phyloP scores from a whole-genome alignment of 2,113 vertebrate species.

The Eulemur rufifrons region DNA sequence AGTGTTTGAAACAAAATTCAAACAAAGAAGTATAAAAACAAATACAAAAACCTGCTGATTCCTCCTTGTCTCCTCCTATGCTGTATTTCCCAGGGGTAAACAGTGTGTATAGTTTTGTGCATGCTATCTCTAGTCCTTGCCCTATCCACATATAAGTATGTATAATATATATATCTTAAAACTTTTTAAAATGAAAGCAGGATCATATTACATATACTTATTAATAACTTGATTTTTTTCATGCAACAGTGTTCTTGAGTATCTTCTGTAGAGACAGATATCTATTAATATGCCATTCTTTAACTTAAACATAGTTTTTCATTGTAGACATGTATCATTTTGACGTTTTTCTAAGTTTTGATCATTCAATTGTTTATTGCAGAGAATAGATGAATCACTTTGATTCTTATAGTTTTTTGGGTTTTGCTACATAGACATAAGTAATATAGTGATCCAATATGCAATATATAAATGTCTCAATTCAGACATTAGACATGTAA shows the following conservation, averaged over 20 bases:
- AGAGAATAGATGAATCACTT: neutral
- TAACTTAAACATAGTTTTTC: neutral
- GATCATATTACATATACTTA: neutral
- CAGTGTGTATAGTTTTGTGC: neutral
- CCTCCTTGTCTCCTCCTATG: neutral
- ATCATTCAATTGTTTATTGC: neutral
- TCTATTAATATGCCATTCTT: neutral
- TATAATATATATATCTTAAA: neutral
- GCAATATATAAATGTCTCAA: neutral
- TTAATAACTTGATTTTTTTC: neutral
- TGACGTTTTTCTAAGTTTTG: neutral
- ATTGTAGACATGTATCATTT: neutral
- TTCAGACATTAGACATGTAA: neutral
- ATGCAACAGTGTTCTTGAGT: neutral
- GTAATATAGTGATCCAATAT: neutral
- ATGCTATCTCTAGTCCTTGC: neutral
- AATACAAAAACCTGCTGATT: neutral
- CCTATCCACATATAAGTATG: neutral
- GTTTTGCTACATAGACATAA: neutral
- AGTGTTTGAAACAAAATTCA: slow-evolving; percentile 28
- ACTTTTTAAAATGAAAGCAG: neutral
- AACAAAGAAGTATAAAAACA: neutral
- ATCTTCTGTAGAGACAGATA: neutral
- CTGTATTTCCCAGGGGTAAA: neutral
- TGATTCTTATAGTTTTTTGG: neutral